These are phyloP conservation scores for Andrena dorsata DNA, from an alignment of 2,888 invertebrate species.

Conservation along the genomic window DNA sequence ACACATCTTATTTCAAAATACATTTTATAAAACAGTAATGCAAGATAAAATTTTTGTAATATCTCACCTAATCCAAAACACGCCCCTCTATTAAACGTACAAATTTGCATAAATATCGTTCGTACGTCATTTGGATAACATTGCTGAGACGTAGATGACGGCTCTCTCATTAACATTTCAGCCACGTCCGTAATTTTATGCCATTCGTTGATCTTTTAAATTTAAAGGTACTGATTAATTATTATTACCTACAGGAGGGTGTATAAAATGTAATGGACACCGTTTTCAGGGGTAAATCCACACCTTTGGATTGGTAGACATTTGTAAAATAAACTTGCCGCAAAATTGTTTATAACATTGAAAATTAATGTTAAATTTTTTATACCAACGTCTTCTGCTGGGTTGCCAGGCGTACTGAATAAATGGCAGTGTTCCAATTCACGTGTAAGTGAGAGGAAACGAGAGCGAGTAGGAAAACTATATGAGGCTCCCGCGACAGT, in stretches of 20 bases:
- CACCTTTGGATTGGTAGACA: no score
- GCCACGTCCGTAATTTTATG: conserved; percentile 81
- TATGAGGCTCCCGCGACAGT: no score
- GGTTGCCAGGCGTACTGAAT: no score
- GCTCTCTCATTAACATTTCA: conserved; percentile 78
- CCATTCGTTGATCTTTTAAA: conserved; percentile 79
- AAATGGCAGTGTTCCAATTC: no score
- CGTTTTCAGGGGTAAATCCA: no score
- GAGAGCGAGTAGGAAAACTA: no score
- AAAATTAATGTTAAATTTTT: no score
- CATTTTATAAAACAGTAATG: not conserved
- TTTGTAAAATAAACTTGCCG: no score
- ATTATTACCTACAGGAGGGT: not conserved
- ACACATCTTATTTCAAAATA: not conserved
- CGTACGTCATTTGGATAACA: conserved; percentile 76
- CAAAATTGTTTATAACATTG: no score
- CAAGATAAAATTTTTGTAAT: not conserved
- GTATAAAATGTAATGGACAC: not conserved
- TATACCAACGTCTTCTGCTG: no score
- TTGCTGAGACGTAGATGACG: conserved; percentile 74
- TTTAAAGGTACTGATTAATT: conserved; percentile 1
- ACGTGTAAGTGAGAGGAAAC: no score
- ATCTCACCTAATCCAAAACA: conserved; percentile 88
- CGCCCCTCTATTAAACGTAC: conserved; percentile 87
- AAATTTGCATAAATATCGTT: conserved; percentile 86